Evolutionary conservation across 2,888 invertebrate species (phyloP).

Genomic region (Notodonta dromedarius): DNA sequence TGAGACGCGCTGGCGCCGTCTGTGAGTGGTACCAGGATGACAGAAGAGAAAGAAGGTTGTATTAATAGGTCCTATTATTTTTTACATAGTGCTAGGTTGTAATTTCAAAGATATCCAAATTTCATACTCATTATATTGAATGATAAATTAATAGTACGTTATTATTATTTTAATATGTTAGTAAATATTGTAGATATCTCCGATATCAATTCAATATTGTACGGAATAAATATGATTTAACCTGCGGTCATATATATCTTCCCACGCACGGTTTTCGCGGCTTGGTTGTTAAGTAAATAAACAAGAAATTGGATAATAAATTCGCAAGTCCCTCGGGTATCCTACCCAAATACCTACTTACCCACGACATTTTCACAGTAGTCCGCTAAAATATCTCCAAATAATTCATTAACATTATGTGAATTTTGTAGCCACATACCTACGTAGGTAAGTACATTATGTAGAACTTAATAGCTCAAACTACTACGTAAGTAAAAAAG

Average conservation of each 20-base stretch:
- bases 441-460: constrained; percentile 11
- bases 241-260: neutral
- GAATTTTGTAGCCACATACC: constrained; percentile 29
- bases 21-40: neutral
- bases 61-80: neutral
- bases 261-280: constrained; percentile 2
- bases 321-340: constrained; percentile 12
- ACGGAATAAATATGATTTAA: neutral
- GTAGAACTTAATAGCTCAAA: constrained; percentile 28
- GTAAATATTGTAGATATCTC: neutral
- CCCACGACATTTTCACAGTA: constrained; percentile 26
- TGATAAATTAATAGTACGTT: too few species aligned
- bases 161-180: too few species aligned
- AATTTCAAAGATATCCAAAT: too few species aligned
- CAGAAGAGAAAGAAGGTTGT: neutral
- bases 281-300: constrained; percentile 1
- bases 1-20: constrained; percentile 67
- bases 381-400: constrained; percentile 34
- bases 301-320: constrained; percentile 5
- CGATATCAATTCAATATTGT: neutral
- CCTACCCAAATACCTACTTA: constrained; percentile 10
- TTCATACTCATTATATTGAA: too few species aligned
- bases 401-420: constrained; percentile 33
- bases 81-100: too few species aligned
- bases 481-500: constrained; percentile 26